phyloP scores from a whole-genome alignment of 2,797 vertebrate species.

The Alauda arvensis region DNA sequence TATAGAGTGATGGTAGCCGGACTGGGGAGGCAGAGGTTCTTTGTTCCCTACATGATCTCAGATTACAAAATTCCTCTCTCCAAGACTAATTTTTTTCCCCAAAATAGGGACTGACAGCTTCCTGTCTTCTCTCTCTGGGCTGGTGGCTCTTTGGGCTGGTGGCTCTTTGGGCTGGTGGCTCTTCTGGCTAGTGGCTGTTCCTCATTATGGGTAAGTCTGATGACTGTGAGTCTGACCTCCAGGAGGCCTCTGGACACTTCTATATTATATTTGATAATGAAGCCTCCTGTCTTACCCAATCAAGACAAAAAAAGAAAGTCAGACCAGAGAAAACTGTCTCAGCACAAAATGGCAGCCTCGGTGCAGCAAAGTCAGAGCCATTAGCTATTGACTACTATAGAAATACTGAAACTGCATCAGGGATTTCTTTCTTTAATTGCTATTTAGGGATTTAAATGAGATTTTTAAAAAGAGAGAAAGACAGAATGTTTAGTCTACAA shows the following conservation, averaged over 20 bases:
- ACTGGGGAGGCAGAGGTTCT: background rate
- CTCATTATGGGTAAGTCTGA: background rate
- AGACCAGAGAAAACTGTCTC: constrained; percentile 40
- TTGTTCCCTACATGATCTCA: background rate
- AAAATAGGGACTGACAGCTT: constrained; percentile 12
- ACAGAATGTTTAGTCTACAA: constrained; percentile 61
- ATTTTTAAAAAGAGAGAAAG: constrained; percentile 53
- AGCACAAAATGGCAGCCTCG: constrained; percentile 53
- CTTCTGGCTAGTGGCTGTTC: constrained; percentile 20
- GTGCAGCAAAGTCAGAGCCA: constrained; percentile 39
- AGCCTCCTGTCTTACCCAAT: constrained; percentile 43
- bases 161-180: background rate
- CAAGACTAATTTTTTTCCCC: background rate
- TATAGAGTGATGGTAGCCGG: background rate
- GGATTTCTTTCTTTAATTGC: constrained; percentile 64
- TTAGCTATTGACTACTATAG: constrained; percentile 54
- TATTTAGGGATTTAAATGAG: constrained; percentile 64
- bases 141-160: background rate
- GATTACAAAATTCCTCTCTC: background rate
- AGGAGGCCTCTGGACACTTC: constrained; percentile 44
- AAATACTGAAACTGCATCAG: constrained; percentile 59
- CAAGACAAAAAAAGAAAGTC: constrained; percentile 24
- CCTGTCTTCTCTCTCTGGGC: background rate
- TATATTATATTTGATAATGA: constrained; percentile 44
- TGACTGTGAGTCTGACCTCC: constrained; percentile 27